Conservation (phyloP, 1,140 invertebrate species). For the Lutraria rhynchaena region DNA sequence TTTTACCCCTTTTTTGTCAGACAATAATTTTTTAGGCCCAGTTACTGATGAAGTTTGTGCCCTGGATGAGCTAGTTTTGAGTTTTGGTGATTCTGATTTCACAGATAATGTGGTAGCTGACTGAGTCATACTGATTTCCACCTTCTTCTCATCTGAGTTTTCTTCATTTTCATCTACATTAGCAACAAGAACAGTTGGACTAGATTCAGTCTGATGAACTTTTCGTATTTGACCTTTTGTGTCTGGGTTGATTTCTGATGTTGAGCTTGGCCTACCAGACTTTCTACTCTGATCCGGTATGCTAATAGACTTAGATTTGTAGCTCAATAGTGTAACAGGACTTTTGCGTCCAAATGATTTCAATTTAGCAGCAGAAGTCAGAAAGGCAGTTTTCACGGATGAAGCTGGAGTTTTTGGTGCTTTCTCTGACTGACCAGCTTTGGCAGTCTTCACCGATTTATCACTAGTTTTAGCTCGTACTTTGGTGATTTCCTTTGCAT, state of each 20-base stretch:
- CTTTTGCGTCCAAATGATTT: conserved; percentile 40
- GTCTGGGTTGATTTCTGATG: neutral
- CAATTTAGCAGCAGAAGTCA: conserved; percentile 53
- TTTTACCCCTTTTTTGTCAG: too few species aligned
- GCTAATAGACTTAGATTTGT: conserved; percentile 51
- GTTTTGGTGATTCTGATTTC: neutral
- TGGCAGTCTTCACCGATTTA: neutral
- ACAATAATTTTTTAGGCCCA: too few species aligned
- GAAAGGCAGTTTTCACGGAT: conserved; percentile 42
- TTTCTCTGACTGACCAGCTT: conserved; percentile 22
- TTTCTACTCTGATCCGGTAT: conserved; percentile 36
- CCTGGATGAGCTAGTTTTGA: too few species aligned
- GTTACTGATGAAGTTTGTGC: too few species aligned
- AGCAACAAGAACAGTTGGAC: conserved; percentile 44
- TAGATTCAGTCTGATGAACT: conserved; percentile 52
- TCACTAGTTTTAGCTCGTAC: neutral
- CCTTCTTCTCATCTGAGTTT: too few species aligned
- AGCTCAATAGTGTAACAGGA: conserved; percentile 44
- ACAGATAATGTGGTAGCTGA: neutral
- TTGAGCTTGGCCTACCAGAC: conserved; percentile 6
- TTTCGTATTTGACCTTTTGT: neutral
- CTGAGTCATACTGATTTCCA: neutral
- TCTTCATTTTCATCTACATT: neutral
- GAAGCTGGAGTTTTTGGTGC: conserved; percentile 17
- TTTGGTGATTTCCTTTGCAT: conserved; percentile 12